phyloP scores from a whole-genome alignment of 2,113 vertebrate species.

The Orcinus orca region DNA sequence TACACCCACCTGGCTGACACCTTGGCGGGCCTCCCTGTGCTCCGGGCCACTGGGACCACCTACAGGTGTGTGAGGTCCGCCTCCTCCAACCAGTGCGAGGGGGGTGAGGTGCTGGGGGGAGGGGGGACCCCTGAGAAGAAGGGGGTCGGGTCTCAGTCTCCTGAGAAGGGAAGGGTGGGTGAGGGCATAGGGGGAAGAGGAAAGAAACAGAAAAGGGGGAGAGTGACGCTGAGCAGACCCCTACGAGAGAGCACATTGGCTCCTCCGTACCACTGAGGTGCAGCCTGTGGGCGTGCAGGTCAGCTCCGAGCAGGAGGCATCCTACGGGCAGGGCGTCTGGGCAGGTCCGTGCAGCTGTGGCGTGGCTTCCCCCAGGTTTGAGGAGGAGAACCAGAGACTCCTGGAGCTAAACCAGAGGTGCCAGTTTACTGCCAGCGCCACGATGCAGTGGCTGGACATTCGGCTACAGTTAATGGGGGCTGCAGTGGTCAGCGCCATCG shows the following conservation, averaged over 20 bases:
- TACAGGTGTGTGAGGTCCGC: conserved; percentile 83
- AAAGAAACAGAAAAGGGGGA: neutral
- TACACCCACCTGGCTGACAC: conserved; percentile 98
- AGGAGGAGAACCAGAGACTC: conserved; percentile 87
- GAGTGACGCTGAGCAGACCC: neutral
- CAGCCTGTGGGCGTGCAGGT: neutral
- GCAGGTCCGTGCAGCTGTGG: fast-evolving
- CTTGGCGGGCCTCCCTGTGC: conserved; percentile 89
- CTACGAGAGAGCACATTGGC: neutral
- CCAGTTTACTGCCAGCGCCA: conserved; percentile 90
- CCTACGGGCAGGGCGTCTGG: neutral
- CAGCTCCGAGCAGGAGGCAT: neutral
- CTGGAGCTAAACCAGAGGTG: conserved; percentile 96
- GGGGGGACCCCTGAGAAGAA: neutral
- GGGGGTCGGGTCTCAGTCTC: neutral
- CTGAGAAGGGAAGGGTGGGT: neutral
- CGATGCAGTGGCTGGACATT: conserved; percentile 95
- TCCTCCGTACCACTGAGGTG: neutral
- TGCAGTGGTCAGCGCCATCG: conserved; percentile 88
- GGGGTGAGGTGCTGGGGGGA: neutral
- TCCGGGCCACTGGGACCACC: conserved; percentile 88
- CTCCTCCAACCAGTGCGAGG: neutral
- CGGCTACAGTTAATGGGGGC: conserved; percentile 97
- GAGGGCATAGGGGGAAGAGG: neutral
- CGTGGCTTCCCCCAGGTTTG: conserved; percentile 85